Evolutionary conservation across 2,113 vertebrate genomes (phyloP), one percentile per base, ranked within the genome.

Genomic region (Poecilia latipinna): DNA sequence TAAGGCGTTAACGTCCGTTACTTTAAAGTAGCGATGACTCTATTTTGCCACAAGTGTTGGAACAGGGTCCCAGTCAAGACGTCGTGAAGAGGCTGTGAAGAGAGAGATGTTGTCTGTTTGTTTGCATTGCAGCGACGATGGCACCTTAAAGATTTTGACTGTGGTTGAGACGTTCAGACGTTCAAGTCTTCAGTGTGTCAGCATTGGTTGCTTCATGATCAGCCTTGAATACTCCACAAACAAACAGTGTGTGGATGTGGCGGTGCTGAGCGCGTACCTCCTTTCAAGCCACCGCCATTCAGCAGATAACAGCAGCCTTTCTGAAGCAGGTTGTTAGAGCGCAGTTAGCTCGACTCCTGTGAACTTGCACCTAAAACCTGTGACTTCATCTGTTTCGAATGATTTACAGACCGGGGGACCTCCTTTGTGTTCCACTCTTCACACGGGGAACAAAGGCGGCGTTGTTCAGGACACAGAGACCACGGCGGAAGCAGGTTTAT

Each of bases 371-470:
- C 76, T 75, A 72, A 83, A 91, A 92, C 77, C 89, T 85, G 88
- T 75, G 82, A 88, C 82, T 86, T 69, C 37, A 80, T 90, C 89
- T 88, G 84, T 82, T 91, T 86, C 48, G 61, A 89, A 86, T 91
- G 89, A 92, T 93, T 93, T 91, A 90, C 90, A 88, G 87, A 86
- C 57, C 15, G 42, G 70, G 65, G 70, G 65, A 70, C 74, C 74
- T 74, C 80, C 79, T 79, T 85, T 68, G 64, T 85, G 85, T 89
- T 85, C 79, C 77, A 37, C 73, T 79, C 74, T 39, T 79, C 15
- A 37, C 81, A 29, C 3, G 3, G 57, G 63, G 74, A 93, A 94
- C 91, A 95, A 95, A 94, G 91, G 76, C 54, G 80, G 81, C 35
- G 73, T 89, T 95, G 93, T 94, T 89, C 44, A 4, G 69, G 73